phyloP scores from a whole-genome alignment of 2,888 invertebrate genomes.

The Tenthredo distinguenda region DNA sequence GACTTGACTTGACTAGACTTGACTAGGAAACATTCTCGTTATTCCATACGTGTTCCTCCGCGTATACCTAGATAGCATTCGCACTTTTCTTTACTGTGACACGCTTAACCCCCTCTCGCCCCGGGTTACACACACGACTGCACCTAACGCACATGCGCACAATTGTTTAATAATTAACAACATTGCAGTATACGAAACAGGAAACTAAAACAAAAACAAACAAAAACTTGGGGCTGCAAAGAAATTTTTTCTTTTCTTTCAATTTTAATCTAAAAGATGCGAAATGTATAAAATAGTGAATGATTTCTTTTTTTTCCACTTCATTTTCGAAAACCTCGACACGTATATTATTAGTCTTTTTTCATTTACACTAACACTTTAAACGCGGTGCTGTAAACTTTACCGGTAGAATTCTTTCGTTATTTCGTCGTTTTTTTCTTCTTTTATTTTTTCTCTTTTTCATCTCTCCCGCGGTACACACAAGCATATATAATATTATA shows the following conservation, averaged over 20 bases:
- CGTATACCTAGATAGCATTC: background rate
- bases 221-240: background rate
- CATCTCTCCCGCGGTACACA: background rate
- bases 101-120: background rate
- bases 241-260: background rate
- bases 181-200: background rate
- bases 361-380: too few species aligned
- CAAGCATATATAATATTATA: background rate
- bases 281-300: constrained; percentile 58
- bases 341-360: background rate
- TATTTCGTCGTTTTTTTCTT: constrained; percentile 49
- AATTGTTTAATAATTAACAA: constrained; percentile 6
- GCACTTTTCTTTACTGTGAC: background rate
- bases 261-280: constrained; percentile 51
- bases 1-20: background rate
- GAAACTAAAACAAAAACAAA: background rate
- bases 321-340: constrained; percentile 25
- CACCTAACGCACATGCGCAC: constrained; percentile 11
- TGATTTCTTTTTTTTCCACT: constrained; percentile 48
- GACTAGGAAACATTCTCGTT: background rate
- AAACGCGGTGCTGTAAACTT: too few species aligned
- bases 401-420: constrained; percentile 48
- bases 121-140: background rate
- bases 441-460: constrained; percentile 5
- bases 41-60: background rate